Base-by-base conservation (phyloP, 1,140 invertebrate species). In the Drosophila kurseongensis region DNA sequence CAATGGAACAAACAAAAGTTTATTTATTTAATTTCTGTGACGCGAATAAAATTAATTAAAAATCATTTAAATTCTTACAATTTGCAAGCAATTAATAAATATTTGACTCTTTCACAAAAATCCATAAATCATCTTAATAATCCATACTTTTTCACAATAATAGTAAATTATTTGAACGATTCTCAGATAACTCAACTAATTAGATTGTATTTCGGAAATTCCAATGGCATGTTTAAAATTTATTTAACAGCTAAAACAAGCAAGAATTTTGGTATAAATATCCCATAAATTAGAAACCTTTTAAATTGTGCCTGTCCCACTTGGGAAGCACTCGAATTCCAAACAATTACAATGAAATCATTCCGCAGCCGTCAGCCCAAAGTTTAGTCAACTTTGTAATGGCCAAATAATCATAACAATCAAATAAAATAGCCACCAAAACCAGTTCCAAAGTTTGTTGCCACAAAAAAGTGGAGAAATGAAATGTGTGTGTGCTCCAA, bases 351-450 rank as follows among this genome's bases (percentile, higher is more conserved):
- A 75, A 63, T 63, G 44, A 50, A 72, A 61, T 74, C 66, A 72
- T 47, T 47, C 38, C 6, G 14, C 23, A 48, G 72, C 47, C 63
- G 65, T 45, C 57, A 42, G 40, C 55, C 41, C 1, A 75, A 58
- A 54, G 73, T 76, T 76, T 67, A 76, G 51, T 76, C 65, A 84
- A 80, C 80, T 85, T 80, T 80, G 38, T 80, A 73, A 72, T 36
- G 41, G 29, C 48, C 52, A 74, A 52, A 68, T 40, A 76, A 67
- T 41, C 60, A 52, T 29, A 71, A 42, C 45, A 44, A 75, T 55
- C 58, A 75, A 60, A 65, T 57, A 62, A 58, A 36, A 44, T 35
- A 27, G 9, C 38, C 38, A 65, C 10, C 14, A 27, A 59, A 86
- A 86, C 82, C 71, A 58, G 82, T 86, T 86, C 8, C 50, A 51